phyloP scores from a whole-genome alignment of 2,113 vertebrate genomes.

The Rhabdomys dilectus region DNA sequence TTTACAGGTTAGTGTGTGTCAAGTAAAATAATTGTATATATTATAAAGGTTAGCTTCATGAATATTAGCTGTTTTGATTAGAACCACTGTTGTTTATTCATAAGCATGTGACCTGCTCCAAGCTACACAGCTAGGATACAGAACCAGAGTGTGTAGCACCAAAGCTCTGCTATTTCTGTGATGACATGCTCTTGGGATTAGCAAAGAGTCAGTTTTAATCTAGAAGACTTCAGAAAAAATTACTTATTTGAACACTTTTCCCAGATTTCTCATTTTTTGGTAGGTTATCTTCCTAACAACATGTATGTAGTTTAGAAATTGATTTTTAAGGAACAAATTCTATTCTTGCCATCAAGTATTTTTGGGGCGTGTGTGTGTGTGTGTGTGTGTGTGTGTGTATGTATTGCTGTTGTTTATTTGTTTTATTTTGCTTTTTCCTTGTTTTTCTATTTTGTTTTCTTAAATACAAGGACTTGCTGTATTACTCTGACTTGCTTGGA shows the following conservation, averaged over 20 bases:
- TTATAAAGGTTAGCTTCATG: background rate
- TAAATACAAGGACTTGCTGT: background rate
- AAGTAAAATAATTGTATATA: background rate
- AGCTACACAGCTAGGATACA: background rate
- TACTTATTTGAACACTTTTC: background rate
- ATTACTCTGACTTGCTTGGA: background rate
- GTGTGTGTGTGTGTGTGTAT: too few relatives aligned
- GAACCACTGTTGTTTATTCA: background rate
- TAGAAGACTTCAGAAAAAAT: background rate
- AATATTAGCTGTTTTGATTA: background rate
- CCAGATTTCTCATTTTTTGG: background rate
- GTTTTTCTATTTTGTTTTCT: background rate
- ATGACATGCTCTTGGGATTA: background rate
- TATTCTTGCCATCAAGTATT: background rate
- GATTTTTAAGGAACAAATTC: background rate
- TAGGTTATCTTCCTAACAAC: background rate
- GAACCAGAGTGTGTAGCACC: background rate
- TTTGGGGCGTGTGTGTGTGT: too few relatives aligned
- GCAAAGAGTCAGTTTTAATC: background rate
- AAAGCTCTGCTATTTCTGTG: background rate
- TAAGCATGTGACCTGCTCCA: background rate
- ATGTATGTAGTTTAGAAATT: background rate
- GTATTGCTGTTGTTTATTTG: background rate
- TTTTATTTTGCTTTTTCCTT: background rate
- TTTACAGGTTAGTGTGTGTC: background rate